A percentile compares a stretch with the other conserved stretches of the same genome.
Conservation (phyloP, 2,888 invertebrate genomes). For the Agriopis aurantiaria region DNA sequence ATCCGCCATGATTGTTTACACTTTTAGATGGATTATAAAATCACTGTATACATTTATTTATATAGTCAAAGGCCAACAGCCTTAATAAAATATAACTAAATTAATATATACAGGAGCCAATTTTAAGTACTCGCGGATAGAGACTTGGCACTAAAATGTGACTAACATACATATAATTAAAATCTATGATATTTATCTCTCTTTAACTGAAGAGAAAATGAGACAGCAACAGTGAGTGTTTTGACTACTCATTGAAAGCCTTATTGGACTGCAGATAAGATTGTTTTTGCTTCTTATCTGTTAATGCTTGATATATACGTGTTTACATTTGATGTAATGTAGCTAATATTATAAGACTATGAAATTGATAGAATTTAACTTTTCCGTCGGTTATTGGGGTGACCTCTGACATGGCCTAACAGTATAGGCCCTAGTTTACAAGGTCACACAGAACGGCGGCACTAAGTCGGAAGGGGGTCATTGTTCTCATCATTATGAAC, state of each 20-base stretch:
- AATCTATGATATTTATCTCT: not conserved
- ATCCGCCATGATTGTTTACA: no score
- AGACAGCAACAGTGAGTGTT: not conserved
- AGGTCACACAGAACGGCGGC: not conserved
- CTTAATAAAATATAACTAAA: no score
- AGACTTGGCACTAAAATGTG: not conserved
- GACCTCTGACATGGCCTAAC: not conserved
- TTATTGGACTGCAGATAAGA: not conserved
- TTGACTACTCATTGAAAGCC: slow-evolving; percentile 1
- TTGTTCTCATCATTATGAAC: no score
- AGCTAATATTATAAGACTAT: not conserved
- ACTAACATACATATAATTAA: not conserved
- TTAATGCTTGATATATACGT: not conserved
- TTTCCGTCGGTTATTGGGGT: not conserved
- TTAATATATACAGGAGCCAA: no score
- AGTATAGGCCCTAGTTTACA: not conserved
- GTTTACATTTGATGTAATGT: not conserved
- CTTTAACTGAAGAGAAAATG: not conserved
- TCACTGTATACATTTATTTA: no score
- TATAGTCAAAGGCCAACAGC: no score
- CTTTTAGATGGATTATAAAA: no score
- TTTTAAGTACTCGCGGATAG: no score
- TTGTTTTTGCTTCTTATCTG: slow-evolving; percentile 17
- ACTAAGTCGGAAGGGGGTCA: no score
- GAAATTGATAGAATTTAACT: not conserved